These are phyloP conservation scores for Temnothorax rugatulus DNA, from an alignment of 2,888 invertebrate genomes.

Conservation along the genomic window DNA sequence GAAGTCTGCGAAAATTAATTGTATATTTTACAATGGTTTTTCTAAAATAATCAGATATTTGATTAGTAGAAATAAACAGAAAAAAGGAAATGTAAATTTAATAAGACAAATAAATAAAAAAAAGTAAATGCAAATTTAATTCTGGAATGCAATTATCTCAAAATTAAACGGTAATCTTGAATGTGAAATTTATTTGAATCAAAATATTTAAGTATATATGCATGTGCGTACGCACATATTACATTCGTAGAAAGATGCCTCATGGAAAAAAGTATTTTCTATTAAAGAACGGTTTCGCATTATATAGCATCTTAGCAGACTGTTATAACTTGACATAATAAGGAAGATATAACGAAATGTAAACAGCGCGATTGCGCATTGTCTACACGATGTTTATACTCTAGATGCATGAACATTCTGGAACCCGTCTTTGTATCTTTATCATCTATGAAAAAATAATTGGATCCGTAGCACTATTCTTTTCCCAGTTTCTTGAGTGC, in stretches of 20 bases:
- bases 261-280: neutral
- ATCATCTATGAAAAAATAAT: conserved; percentile 62
- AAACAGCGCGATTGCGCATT: conserved; percentile 46
- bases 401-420: conserved; percentile 14
- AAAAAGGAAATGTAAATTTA: no score
- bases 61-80: no score
- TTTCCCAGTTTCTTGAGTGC: conserved; percentile 52
- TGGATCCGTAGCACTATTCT: conserved; percentile 46
- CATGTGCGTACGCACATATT: no score
- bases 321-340: conserved; percentile 25
- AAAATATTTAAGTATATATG: no score
- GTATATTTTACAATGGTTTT: no score
- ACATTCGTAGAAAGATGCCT: neutral
- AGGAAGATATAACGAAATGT: conserved; percentile 46
- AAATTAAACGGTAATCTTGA: no score
- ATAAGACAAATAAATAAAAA: no score
- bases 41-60: no score
- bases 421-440: conserved; percentile 60
- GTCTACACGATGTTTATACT: conserved; percentile 2
- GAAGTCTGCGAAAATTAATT: no score
- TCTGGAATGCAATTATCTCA: no score
- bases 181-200: no score
- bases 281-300: neutral
- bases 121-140: no score
- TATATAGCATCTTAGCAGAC: conserved; percentile 5